Percentiles rank a stretch among this genome's conserved stretches.
Evolutionary conservation across 2,888 invertebrate genomes (phyloP).

Genomic region (Coenonympha arcania): DNA sequence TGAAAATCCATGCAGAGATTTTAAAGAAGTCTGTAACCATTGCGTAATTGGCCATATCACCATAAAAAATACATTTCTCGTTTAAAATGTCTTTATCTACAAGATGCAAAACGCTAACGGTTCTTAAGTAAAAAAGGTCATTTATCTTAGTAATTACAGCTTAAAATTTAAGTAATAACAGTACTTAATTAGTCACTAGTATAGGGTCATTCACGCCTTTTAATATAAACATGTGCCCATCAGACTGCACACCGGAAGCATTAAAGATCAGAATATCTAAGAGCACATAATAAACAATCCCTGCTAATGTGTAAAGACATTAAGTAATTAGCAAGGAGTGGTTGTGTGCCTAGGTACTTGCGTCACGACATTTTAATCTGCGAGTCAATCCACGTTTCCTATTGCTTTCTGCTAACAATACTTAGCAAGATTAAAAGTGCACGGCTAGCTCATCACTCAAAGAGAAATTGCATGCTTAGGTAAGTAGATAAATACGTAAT

Average conservation of each 20-base stretch:
- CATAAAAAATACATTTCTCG: too few species aligned
- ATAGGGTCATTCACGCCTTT: conserved; percentile 13
- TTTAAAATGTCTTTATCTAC: too few species aligned
- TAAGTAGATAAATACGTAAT: too few species aligned
- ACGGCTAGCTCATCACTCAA: background rate
- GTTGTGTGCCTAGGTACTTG: conserved; percentile 19
- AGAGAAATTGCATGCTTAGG: too few species aligned
- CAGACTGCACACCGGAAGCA: conserved; percentile 10
- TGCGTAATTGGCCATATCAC: too few species aligned
- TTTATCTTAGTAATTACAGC: background rate
- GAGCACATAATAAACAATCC: too few species aligned
- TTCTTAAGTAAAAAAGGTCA: too few species aligned
- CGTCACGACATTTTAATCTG: conserved; percentile 23
- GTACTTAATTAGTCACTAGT: background rate
- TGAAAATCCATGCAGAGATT: too few species aligned
- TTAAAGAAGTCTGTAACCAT: too few species aligned
- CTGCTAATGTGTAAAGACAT: too few species aligned
- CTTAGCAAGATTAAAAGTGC: background rate
- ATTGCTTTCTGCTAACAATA: conserved; percentile 14
- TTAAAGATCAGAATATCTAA: too few species aligned
- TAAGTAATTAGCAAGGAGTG: conserved; percentile 32
- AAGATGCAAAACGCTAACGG: too few species aligned
- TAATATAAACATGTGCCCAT: conserved; percentile 6
- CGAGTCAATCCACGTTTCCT: conserved; percentile 10
- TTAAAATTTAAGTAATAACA: background rate